Base-by-base conservation (phyloP, 1,140 invertebrate genomes). In the Euwallacea similis region DNA sequence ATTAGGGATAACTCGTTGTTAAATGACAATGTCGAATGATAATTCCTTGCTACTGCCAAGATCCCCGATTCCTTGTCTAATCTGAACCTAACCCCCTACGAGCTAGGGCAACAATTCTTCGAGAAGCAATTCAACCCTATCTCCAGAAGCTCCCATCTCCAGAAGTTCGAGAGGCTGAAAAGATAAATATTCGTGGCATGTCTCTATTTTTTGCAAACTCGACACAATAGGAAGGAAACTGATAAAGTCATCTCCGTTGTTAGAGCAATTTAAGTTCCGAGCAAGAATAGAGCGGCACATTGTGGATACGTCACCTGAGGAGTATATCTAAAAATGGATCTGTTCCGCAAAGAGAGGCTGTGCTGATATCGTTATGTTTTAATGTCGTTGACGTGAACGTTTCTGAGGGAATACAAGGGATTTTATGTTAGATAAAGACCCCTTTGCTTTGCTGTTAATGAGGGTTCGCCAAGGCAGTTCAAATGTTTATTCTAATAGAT, bases 241-340 rank as follows among this genome's bases (percentile, higher is more conserved):
- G 65, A 66, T 66, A 66, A 43, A 66, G 42, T 15, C 65, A 47
- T 66, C 65, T 66, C 65, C 65, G 65, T 66, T 66, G 65, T 66
- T 43, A 46, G 55, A 58, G 65, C 65, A 66, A 66, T 66, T 66
- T 58, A 46, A 11, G 65, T 66, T 58, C 44, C 13, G 54, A 44
- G 53, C 7, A 56, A 66, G 53, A 46, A 64, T 61, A 63, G 42
- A 63, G 44, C 47, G 7, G 15, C 10, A 41, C 46, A 64, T 54
- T 54, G 33, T 62, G 63, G 63, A 54, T 65, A 65, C 50, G 63
- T 42, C 42, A 66, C 53, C 55, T 58, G 55, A 66, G 11, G 42
- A 15, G 55, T 46, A 58, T 66, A 66, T 66, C 65, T 66, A 21
- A 58, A 66, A 66, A 66, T 58, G 15, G 54, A 66, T 66, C 65